Evolutionary conservation across 2,113 vertebrate genomes (phyloP), one percentile per base, ranked within the genome.

Genomic region (Brachirus orientalis): DNA sequence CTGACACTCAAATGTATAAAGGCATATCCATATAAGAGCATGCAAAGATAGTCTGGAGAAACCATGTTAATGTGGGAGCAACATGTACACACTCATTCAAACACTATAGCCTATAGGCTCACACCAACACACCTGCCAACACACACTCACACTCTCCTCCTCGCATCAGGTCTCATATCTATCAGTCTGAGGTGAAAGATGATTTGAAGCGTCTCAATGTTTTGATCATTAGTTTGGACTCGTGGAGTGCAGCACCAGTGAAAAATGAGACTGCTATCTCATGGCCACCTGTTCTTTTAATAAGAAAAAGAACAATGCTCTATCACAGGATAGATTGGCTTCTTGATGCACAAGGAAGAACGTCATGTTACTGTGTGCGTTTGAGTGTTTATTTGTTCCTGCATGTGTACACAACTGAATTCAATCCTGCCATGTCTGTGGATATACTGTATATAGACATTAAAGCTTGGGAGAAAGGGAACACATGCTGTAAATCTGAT

Each of bases 151-250:
- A 40, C 64, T 22, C 8, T 59, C 22, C 2, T 44, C 19, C 33
- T 56, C 36, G 28, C 43, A 63, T 81, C 68, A 65, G 41, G 79
- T 81, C 68, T 69, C 62, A 45, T 80, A 79, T 86, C 74, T 65
- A 77, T 84, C 84, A 78, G 75, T 82, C 72, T 50, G 65, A 58
- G 62, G 36, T 80, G 77, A 83, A 51, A 63, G 71, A 84, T 84
- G 77, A 86, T 86, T 86, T 79, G 72, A 62, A 77, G 70, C 58
- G 6, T 67, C 71, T 82, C 69, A 74, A 57, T 84, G 87, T 86
- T 89, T 86, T 80, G 81, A 87, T 90, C 87, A 90, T 91, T 91
- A 88, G 86, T 84, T 81, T 85, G 83, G 77, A 77, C 69, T 83
- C 81, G 75, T 76, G 84, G 73, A 75, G 87, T 77, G 84, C 63